Percentiles rank a stretch among this genome's conserved stretches.
phyloP scores from a whole-genome alignment of 2,113 vertebrate species.

The Tachuris rubrigastra region DNA sequence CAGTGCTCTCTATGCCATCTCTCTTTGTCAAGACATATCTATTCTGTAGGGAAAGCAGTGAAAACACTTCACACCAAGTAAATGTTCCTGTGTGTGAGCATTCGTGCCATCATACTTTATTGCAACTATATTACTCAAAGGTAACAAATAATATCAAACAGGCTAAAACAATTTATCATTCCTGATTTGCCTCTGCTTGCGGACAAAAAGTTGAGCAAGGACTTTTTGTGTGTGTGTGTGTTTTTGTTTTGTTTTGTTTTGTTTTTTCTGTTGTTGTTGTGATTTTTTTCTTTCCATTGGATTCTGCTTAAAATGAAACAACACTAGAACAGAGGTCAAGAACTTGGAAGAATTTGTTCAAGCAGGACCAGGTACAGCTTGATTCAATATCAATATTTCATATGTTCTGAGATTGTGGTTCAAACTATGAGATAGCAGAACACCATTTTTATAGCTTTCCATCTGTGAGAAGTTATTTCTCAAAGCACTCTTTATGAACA shows the following conservation, averaged over 20 bases:
- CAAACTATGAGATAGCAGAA: conserved; percentile 74
- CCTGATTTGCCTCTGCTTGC: conserved; percentile 43
- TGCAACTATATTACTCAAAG: conserved; percentile 9
- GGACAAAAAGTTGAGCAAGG: background rate
- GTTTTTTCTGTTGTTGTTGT: background rate
- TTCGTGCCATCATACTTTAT: background rate
- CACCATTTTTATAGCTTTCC: conserved; percentile 76
- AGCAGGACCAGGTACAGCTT: conserved; percentile 74
- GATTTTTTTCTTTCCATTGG: background rate
- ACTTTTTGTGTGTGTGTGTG: background rate
- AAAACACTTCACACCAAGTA: conserved; percentile 44
- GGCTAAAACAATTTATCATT: background rate
- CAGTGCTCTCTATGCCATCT: background rate
- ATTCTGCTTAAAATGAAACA: conserved; percentile 74
- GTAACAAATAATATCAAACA: background rate
- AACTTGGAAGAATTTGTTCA: conserved; percentile 69
- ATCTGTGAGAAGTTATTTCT: conserved; percentile 78
- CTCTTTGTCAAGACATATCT: background rate
- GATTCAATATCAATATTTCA: conserved; percentile 79
- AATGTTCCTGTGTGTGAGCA: background rate
- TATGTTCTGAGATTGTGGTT: conserved; percentile 72
- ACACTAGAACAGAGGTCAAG: conserved; percentile 70
- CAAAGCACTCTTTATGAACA: conserved; percentile 66
- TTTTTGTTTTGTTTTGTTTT: background rate
- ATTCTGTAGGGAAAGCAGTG: background rate